These are phyloP conservation scores for Paratrypauchen microcephalus DNA, from an alignment of 2,797 vertebrate species.

Conservation along the genomic window DNA sequence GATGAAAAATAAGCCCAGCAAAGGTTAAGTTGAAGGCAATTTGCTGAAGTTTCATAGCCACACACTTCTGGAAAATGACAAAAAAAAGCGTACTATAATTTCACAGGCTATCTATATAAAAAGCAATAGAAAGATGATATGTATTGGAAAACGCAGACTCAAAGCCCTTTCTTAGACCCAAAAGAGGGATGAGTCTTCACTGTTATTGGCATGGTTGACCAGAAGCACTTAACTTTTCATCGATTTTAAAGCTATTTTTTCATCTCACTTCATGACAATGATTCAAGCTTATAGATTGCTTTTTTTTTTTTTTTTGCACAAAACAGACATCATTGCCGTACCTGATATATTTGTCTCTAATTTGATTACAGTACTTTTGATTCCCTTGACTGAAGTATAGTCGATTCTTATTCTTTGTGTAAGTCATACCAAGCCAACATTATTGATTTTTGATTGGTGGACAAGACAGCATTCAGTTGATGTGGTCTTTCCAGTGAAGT, in stretches of 20 bases:
- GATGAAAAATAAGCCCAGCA: background rate
- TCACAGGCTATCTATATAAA: background rate
- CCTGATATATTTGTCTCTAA: constrained; percentile 31
- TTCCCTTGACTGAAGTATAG: constrained; percentile 42
- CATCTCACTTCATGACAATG: constrained; percentile 5
- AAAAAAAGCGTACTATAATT: background rate
- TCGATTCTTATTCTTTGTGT: constrained; percentile 38
- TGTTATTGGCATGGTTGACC: constrained; percentile 6
- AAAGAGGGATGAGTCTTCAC: constrained; percentile 3
- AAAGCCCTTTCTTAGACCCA: background rate
- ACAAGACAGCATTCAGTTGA: constrained; percentile 55
- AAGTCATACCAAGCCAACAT: constrained; percentile 29
- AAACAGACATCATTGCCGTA: constrained; percentile 20
- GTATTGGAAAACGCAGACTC: background rate
- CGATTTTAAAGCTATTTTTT: constrained; percentile 12
- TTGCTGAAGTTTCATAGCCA: background rate
- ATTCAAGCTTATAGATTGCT: constrained; percentile 1
- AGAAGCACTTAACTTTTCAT: constrained; percentile 11
- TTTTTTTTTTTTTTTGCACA: constrained; percentile 8
- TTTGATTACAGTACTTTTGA: constrained; percentile 31
- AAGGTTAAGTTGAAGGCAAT: background rate
- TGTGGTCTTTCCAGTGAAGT: constrained; percentile 51
- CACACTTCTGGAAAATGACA: background rate
- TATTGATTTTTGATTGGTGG: constrained; percentile 69
- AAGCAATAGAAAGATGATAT: constrained; percentile 1